phyloP scores from a whole-genome alignment of 2,113 vertebrate species.

The Microtus richardsoni region DNA sequence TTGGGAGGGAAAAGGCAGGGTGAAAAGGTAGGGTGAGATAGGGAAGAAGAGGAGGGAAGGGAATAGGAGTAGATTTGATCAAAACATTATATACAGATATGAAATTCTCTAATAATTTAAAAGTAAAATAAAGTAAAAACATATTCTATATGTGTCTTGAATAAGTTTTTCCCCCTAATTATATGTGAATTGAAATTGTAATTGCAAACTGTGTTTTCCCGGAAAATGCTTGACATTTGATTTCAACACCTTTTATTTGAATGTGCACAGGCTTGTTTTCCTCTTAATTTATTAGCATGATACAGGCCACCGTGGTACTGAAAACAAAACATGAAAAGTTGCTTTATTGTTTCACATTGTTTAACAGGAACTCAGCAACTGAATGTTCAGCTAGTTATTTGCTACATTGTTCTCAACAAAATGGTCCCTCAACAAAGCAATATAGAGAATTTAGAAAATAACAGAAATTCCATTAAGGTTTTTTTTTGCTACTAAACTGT shows the following conservation, averaged over 20 bases:
- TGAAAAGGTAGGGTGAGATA: too few species aligned
- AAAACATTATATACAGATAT: too few species aligned
- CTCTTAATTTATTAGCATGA: constrained; percentile 81
- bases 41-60: too few species aligned
- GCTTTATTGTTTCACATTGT: constrained; percentile 67
- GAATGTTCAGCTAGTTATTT: constrained; percentile 62
- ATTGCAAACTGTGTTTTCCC: constrained; percentile 65
- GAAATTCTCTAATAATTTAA: neutral
- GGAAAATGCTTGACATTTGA: constrained; percentile 77
- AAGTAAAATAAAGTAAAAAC: neutral
- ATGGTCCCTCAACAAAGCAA: constrained; percentile 54
- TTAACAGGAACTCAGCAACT: constrained; percentile 68
- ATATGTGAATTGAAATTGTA: constrained; percentile 38
- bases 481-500: neutral
- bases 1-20: neutral
- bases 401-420: constrained; percentile 54
- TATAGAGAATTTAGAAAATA: constrained; percentile 45
- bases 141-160: neutral
- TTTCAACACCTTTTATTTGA: constrained; percentile 70
- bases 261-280: constrained; percentile 75
- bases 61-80: too few species aligned
- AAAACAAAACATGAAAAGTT: constrained; percentile 79
- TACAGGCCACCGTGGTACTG: constrained; percentile 64
- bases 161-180: constrained; percentile 62
- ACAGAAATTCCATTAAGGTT: neutral